phyloP scores from a whole-genome alignment of 1,140 invertebrate species.

The Liolophura sinensis region DNA sequence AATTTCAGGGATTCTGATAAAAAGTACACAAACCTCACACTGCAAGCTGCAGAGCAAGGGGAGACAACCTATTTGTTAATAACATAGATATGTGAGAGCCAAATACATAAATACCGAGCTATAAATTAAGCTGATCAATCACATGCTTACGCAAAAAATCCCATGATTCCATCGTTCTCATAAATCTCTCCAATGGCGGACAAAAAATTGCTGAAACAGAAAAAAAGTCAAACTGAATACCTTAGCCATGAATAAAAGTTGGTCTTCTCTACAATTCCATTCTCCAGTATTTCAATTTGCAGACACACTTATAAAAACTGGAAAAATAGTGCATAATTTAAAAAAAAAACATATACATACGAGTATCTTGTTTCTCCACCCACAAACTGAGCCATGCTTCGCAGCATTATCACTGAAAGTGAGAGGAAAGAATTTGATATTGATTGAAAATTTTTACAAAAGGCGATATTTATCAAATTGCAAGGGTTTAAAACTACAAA shows the following conservation, averaged over 20 bases:
- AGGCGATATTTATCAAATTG: too few relatives aligned
- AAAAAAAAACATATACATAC: constrained; percentile 61
- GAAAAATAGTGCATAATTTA: constrained; percentile 9
- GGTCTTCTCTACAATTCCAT: too few relatives aligned
- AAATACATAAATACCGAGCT: too few relatives aligned
- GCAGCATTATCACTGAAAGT: constrained; percentile 63
- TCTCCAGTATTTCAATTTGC: constrained; percentile 1
- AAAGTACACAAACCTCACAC: too few relatives aligned
- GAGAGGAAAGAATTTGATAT: constrained; percentile 3
- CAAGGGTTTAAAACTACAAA: too few relatives aligned
- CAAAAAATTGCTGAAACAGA: constrained; percentile 68
- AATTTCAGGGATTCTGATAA: too few relatives aligned
- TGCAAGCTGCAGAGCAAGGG: too few relatives aligned
- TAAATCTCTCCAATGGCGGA: constrained; percentile 78
- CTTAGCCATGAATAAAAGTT: too few relatives aligned
- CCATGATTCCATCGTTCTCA: constrained; percentile 76
- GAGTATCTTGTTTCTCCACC: constrained; percentile 81
- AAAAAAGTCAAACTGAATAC: constrained; percentile 19
- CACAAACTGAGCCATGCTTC: constrained; percentile 93
- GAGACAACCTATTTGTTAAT: too few relatives aligned
- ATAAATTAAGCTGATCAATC: too few relatives aligned
- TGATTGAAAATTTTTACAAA: constrained; percentile 1
- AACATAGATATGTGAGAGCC: too few relatives aligned
- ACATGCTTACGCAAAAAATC: constrained; percentile 72
- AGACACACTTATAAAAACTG: not conserved